Evolutionary conservation across 2,797 vertebrate genomes (phyloP).

Genomic region (Xiphorhynchus erythropygius): DNA sequence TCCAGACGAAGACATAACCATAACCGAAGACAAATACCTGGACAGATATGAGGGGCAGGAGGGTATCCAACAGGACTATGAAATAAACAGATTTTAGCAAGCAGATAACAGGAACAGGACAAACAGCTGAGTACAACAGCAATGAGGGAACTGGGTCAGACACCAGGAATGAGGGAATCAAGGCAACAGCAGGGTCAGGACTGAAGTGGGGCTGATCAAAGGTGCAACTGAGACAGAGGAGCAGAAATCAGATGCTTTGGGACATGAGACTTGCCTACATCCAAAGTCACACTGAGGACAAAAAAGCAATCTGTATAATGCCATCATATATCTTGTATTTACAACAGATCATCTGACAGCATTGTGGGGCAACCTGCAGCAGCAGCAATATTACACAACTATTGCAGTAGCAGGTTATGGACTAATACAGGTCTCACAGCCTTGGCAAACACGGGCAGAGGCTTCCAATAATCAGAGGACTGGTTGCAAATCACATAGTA

Average conservation of each 20-base stretch:
- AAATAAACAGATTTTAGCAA: background rate
- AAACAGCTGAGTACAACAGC: background rate
- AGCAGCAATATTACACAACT: background rate
- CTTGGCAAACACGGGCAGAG: background rate
- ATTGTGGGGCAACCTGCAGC: background rate
- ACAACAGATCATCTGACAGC: fast-evolving
- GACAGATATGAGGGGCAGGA: background rate
- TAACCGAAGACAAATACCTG: background rate
- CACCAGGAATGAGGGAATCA: background rate
- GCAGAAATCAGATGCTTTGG: background rate
- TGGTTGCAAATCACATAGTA: background rate
- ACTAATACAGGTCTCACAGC: background rate
- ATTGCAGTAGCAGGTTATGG: background rate
- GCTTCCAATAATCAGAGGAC: background rate
- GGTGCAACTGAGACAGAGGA: fast-evolving
- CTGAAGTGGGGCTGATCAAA: background rate
- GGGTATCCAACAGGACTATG: background rate
- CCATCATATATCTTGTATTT: background rate
- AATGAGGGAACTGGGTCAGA: background rate
- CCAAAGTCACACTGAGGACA: background rate
- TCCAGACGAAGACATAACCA: background rate
- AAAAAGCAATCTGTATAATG: background rate
- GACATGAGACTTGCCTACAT: background rate
- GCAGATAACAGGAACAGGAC: background rate
- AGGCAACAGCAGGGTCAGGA: background rate